Percentiles rank a stretch among this genome's conserved stretches.
Evolutionary conservation across 2,113 vertebrate species (phyloP).

Genomic region (Ginglymostoma cirratum): DNA sequence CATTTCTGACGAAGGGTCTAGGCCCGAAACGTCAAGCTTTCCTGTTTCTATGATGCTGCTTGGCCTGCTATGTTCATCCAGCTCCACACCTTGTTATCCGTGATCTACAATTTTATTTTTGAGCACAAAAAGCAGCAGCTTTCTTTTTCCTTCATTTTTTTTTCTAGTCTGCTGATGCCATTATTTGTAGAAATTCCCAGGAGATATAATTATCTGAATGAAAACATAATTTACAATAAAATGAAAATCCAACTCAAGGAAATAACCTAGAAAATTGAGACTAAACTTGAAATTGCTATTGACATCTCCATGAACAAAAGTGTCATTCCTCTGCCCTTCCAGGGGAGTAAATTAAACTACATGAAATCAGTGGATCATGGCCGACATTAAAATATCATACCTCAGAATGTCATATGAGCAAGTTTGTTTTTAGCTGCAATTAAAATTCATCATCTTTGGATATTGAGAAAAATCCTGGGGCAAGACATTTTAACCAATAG

Average conservation of each 20-base stretch:
- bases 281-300: neutral
- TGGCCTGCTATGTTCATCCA: too few species aligned
- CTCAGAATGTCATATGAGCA: too few species aligned
- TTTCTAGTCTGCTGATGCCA: neutral
- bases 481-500: neutral
- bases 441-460: neutral
- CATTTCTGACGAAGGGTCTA: too few species aligned
- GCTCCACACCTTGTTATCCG: too few species aligned
- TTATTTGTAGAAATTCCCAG: too few species aligned
- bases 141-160: neutral
- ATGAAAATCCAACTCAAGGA: neutral
- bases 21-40: too few species aligned
- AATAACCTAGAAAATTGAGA: neutral
- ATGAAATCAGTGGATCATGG: neutral
- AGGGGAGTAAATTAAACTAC: too few species aligned
- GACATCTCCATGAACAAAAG: too few species aligned
- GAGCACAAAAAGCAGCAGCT: neutral
- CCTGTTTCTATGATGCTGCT: too few species aligned
- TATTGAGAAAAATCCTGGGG: neutral
- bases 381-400: neutral
- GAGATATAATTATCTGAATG: neutral
- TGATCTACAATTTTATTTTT: neutral
- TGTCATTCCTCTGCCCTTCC: too few species aligned
- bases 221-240: neutral
- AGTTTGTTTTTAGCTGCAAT: neutral